Conservation (phyloP, 2,797 vertebrate species). For the Danionella dracula region DNA sequence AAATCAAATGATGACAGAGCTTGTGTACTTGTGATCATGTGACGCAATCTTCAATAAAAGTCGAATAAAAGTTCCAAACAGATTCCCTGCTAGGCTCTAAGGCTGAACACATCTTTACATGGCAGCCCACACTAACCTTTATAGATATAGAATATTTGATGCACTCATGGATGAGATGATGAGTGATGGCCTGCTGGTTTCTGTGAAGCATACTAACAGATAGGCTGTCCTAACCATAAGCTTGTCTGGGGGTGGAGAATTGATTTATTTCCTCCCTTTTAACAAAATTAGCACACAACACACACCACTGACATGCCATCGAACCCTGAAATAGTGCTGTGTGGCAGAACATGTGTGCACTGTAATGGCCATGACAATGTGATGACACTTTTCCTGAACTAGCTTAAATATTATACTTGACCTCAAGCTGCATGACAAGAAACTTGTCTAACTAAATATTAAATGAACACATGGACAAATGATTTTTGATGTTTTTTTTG, state of each 20-base stretch:
- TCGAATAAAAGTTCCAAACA: conserved; percentile 45
- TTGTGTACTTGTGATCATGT: not conserved
- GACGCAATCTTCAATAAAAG: conserved; percentile 32
- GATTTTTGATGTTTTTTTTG: too few species aligned
- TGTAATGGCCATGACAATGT: conserved; percentile 16
- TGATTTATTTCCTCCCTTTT: conserved; percentile 44
- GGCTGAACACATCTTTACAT: conserved; percentile 48
- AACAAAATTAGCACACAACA: conserved; percentile 36
- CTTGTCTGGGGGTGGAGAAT: conserved; percentile 6
- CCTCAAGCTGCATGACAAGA: conserved; percentile 2
- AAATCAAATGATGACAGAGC: too few species aligned
- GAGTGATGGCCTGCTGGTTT: conserved; percentile 28
- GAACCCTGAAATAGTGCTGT: conserved; percentile 27
- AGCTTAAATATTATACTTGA: conserved; percentile 20
- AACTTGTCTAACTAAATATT: too few species aligned
- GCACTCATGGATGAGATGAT: not conserved
- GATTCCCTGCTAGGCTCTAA: conserved; percentile 38
- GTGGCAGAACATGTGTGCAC: conserved; percentile 14
- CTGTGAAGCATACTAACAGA: conserved; percentile 18
- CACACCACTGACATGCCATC: conserved; percentile 11
- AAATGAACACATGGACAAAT: too few species aligned
- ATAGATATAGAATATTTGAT: conserved; percentile 10
- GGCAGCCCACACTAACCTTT: conserved; percentile 27
- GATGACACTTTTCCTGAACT: conserved; percentile 8
- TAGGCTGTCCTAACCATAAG: not conserved